These are phyloP conservation scores for Cebus imitator DNA, from an alignment of 2,113 vertebrate species.

Conservation along the genomic window DNA sequence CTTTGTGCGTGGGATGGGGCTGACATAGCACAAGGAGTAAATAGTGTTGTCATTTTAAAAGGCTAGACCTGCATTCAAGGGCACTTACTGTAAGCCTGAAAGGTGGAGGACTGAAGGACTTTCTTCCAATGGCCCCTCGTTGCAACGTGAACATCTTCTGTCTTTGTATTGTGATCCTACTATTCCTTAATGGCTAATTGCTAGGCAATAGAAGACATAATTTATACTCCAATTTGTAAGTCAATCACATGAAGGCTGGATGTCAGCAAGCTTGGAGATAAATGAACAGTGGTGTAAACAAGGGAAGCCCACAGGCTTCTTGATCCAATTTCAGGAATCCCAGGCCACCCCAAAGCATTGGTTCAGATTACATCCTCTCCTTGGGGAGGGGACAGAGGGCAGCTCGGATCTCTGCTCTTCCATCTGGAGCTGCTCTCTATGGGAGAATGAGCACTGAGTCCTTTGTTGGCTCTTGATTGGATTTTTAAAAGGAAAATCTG, in stretches of 20 bases:
- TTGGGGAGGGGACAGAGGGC: not conserved
- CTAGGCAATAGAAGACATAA: constrained; percentile 16
- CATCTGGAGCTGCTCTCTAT: not conserved
- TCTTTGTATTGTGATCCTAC: not conserved
- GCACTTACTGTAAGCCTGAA: not conserved
- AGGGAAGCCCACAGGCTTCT: not conserved
- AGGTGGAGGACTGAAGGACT: not conserved
- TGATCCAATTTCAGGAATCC: not conserved
- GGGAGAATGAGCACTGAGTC: not conserved
- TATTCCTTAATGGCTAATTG: constrained; percentile 57
- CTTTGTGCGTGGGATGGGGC: not conserved
- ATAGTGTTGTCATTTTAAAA: constrained; percentile 39
- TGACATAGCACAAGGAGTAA: not conserved
- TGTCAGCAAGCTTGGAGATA: not conserved
- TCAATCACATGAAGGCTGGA: constrained; percentile 20
- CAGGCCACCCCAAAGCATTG: accelerated
- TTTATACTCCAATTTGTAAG: constrained; percentile 54
- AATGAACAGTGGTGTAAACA: not conserved
- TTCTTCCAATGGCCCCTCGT: not conserved
- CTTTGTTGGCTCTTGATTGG: not conserved
- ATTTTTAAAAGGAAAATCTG: constrained; percentile 23
- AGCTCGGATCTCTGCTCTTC: not conserved
- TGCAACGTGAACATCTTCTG: not conserved
- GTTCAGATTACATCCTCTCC: not conserved
- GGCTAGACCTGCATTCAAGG: constrained; percentile 5